These are phyloP conservation scores for Hemibagrus guttatus DNA, from an alignment of 2,797 vertebrate species.

Conservation along the genomic window DNA sequence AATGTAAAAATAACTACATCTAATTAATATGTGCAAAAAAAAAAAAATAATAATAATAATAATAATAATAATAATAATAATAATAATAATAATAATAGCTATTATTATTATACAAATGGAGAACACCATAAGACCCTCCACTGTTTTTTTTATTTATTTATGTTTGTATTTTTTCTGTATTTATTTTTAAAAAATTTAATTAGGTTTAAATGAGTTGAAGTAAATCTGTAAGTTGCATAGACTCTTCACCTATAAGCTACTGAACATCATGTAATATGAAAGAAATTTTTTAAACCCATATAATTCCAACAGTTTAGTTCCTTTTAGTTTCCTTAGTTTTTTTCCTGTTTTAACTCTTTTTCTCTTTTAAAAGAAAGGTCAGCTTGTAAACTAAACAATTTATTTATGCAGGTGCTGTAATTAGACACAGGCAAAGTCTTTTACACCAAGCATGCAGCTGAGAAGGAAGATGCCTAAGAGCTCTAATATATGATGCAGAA, in stretches of 20 bases:
- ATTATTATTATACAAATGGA: neutral
- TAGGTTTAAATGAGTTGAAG: neutral
- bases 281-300: neutral
- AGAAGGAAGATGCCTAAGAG: neutral
- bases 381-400: neutral
- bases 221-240: neutral
- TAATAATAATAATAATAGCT: neutral
- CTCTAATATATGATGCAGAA: neutral
- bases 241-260: neutral
- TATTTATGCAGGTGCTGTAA: neutral
- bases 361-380: neutral
- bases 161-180: neutral
- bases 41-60: neutral
- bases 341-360: neutral
- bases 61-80: neutral
- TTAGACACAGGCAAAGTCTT: neutral
- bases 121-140: neutral
- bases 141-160: neutral
- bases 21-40: neutral
- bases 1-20: neutral
- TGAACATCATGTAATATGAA: neutral
- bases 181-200: neutral
- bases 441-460: neutral
- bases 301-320: neutral
- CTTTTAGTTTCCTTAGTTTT: neutral